Evolutionary conservation across 2,797 vertebrate species (phyloP), one percentile per base, ranked within the genome.

Genomic region (Orestias chungarensis): DNA sequence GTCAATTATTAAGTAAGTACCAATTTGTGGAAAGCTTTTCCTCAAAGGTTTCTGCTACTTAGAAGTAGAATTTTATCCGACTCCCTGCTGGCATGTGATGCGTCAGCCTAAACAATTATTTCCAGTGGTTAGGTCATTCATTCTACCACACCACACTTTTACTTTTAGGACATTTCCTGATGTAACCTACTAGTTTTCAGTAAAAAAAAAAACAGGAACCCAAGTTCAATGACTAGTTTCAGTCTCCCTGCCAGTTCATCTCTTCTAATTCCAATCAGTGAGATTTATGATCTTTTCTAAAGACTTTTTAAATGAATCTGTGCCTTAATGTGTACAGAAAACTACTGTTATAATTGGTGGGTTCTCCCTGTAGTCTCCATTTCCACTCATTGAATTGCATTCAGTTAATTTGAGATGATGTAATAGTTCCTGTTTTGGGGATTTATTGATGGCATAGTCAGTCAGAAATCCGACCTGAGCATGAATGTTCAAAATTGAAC

Each of bases 21-120:
- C 15, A 35, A 8, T 35, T 2, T n/a, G 18, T 18, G 25, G 17
- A 18, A 54, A 15, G 31, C 4, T 1, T 14, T n/a, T 66, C 33
- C 64, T 66, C 15, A 0, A 42, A 49, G 20, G 12, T 12, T 1
- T 64, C 44, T 43, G 52, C 77, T 38, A 42, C 40, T 61, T 14
- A 35, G 44, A 49, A 55, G 54, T 44, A 11, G 61, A 55, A 44
- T 4, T 23, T 55, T 73, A 42, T 71, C 66, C 46, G 64, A 27
- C 44, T 27, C 35, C 64, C 17, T 42, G 73, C 20, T 8, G 40
- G 15, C 82, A 81, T 88, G 78, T 89, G 82, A 89, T 23, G 29
- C 61, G 65, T 50, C 49, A 54, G 43, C 27, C 35, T 66, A 76
- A 78, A 33, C 65, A 14, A 79, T 89, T 79, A 54, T 74, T 61